Percentiles rank a stretch among this genome's conserved stretches.
Evolutionary conservation across 2,888 invertebrate species (phyloP).

Genomic region (Branchipolynoe longqiensis): DNA sequence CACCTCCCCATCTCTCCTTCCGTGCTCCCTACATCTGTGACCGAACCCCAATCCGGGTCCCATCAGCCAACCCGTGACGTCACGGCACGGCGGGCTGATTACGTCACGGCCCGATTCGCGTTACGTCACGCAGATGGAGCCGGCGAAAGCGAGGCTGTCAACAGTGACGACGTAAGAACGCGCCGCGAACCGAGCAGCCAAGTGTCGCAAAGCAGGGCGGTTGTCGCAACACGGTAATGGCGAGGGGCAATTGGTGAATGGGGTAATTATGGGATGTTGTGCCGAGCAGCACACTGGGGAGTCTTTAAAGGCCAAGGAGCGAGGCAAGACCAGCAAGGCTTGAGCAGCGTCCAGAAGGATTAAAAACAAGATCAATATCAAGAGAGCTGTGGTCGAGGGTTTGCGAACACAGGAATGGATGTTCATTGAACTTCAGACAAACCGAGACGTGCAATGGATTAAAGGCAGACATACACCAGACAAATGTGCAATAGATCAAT

Average conservation of each 20-base stretch:
- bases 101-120: not conserved
- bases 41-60: too few species aligned
- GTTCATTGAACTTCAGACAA: not conserved
- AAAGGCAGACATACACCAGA: too few species aligned
- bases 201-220: not conserved
- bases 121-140: conserved; percentile 14
- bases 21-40: too few species aligned
- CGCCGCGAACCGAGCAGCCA: conserved; percentile 12
- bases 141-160: not conserved
- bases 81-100: not conserved
- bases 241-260: conserved; percentile 7
- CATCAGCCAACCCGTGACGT: too few species aligned
- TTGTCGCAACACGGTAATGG: conserved; percentile 35
- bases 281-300: not conserved
- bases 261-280: conserved; percentile 18
- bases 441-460: too few species aligned
- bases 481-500: too few species aligned
- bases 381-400: not conserved
- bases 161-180: conserved; percentile 16
- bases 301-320: conserved; percentile 11
- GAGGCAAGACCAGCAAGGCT: not conserved
- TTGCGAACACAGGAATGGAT: conserved; percentile 12
- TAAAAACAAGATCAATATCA: conserved; percentile 23
- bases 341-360: not conserved
- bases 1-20: too few species aligned